Conservation (phyloP, 1,140 invertebrate genomes). For the Drosophila teissieri region DNA sequence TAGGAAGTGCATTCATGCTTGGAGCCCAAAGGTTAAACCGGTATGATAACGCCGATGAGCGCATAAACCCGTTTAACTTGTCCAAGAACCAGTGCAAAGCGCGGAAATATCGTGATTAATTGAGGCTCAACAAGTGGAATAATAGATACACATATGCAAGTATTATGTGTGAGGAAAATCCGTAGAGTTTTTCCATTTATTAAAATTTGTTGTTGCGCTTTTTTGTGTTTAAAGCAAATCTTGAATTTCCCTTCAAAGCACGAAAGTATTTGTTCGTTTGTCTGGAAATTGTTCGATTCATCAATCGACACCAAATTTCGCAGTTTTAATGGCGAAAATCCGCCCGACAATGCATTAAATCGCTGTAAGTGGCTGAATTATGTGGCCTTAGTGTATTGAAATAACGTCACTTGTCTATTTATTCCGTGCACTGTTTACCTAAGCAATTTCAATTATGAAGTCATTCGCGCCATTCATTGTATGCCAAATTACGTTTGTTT, state of each 20-base stretch:
- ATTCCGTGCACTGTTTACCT: slow-evolving; percentile 50
- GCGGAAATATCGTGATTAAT: slow-evolving; percentile 37
- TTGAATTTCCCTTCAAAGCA: slow-evolving; percentile 20
- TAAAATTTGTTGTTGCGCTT: too few species aligned
- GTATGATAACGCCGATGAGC: slow-evolving; percentile 45
- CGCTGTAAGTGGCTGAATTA: slow-evolving; percentile 22
- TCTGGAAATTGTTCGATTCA: background rate
- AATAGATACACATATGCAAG: background rate
- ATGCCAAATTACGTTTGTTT: slow-evolving; percentile 47
- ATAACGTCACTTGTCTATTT: slow-evolving; percentile 72
- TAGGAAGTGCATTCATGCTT: slow-evolving; percentile 27
- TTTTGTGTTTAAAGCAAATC: too few species aligned
- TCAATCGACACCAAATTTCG: background rate
- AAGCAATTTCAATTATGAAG: slow-evolving; percentile 45
- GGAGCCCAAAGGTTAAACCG: slow-evolving; percentile 40
- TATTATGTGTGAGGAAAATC: background rate
- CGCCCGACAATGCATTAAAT: background rate
- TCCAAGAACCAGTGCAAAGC: slow-evolving; percentile 58
- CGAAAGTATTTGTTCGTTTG: background rate
- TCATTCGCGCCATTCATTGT: slow-evolving; percentile 49
- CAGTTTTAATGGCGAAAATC: slow-evolving; percentile 3
- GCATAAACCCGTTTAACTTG: slow-evolving; percentile 63
- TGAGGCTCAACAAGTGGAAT: slow-evolving; percentile 28
- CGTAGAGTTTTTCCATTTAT: background rate
- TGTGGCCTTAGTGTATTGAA: slow-evolving; percentile 33